Conservation (phyloP, 1,140 invertebrate species). For the Drosophila nigrodunni region DNA sequence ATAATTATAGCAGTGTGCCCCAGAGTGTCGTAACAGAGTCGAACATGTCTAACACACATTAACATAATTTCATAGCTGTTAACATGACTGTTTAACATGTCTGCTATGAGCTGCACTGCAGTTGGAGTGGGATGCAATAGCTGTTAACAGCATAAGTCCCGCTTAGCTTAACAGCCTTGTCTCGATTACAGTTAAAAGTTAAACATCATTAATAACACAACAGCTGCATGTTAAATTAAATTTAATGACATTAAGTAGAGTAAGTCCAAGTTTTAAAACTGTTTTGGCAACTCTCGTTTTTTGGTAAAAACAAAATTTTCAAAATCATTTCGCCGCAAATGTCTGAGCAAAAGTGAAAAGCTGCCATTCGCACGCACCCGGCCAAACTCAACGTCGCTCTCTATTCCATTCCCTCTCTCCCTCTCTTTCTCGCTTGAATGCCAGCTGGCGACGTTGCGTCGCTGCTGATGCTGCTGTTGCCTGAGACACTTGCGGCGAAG, state of each 20-base stretch:
- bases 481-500: constrained; percentile 67
- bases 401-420: not conserved
- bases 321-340: constrained; percentile 68
- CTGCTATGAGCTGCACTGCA: not conserved
- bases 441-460: constrained; percentile 15
- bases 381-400: constrained; percentile 4
- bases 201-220: not conserved
- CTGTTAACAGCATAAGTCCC: not conserved
- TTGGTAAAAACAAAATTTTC: constrained; percentile 45
- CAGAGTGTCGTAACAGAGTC: constrained; percentile 19
- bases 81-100: constrained; percentile 16
- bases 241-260: not conserved
- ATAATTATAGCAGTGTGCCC: constrained; percentile 13
- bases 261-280: constrained; percentile 3
- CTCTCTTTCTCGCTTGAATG: constrained; percentile 1
- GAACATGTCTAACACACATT: constrained; percentile 18
- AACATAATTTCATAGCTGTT: constrained; percentile 29
- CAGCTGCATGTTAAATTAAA: not conserved
- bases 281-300: constrained; percentile 46
- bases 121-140: not conserved
- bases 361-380: constrained; percentile 62
- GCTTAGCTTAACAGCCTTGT: not conserved
- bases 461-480: constrained; percentile 34
- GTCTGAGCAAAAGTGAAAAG: constrained; percentile 58
- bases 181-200: not conserved